Evolutionary conservation across 2,113 vertebrate genomes (phyloP), one percentile per base, ranked within the genome.

Genomic region (Scortum barcoo): DNA sequence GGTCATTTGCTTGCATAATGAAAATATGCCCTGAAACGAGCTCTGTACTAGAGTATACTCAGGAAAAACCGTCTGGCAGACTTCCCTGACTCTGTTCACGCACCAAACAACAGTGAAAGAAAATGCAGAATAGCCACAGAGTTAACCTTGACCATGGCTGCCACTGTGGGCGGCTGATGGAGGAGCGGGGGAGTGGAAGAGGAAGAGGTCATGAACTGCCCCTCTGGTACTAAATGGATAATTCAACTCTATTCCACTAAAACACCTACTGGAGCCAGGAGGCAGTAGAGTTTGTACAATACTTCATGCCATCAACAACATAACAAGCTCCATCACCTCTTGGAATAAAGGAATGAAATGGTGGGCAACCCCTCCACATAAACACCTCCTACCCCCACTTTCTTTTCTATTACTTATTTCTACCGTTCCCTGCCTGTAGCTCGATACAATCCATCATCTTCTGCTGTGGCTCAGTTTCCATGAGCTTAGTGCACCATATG

Each of bases 231-330:
- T 93, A 93, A 94, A 94, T 85, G 90, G 93, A 87, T 92, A 86
- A 93, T 93, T 94, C 92, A 91, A 93, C 88, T 93, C 86, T 76
- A 84, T 91, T 85, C 84, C 89, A 80, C 90, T 89, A 80, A 93
- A 88, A 91, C 77, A 91, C 80, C 75, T 73, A 85, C 80, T 7
- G 40, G 57, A 89, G 90, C 86, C 71, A 33, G 62, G 78, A 84
- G 88, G 84, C 81, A 80, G 69, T 24, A 5, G 70, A 85, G 86
- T 90, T 89, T 89, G 76, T 86, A 84, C 85, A 81, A 80, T 81
- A 65, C 61, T 78, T 92, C 78, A 57, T 72, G 81, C 86, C 76
- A 88, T 85, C 84, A 89, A 89, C 85, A 92, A 80, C 87, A 85
- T 81, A 87, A 90, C 86, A 90, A 88, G 88, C 87, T 87, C 77